Percentiles rank a stretch among this genome's conserved stretches.
Evolutionary conservation across 2,113 vertebrate species (phyloP).

Genomic region (Triplophysa tibetana): DNA sequence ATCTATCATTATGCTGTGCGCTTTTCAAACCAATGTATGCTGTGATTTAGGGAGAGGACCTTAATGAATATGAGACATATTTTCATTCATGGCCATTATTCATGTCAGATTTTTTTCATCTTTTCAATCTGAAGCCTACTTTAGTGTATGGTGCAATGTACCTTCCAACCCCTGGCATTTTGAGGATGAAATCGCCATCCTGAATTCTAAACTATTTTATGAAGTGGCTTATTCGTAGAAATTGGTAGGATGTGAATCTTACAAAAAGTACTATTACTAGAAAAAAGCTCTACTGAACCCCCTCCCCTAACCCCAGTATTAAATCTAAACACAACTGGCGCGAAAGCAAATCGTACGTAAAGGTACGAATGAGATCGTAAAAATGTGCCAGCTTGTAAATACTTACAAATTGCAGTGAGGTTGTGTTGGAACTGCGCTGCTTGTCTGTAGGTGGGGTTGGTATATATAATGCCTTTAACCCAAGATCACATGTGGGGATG

Average conservation of each 20-base stretch:
- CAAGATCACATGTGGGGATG: conserved; percentile 39
- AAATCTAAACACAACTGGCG: too few relatives aligned
- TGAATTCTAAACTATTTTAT: too few relatives aligned
- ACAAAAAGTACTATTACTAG: too few relatives aligned
- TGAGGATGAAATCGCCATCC: neutral
- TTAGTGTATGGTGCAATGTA: neutral
- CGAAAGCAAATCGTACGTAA: too few relatives aligned
- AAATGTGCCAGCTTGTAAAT: too few relatives aligned
- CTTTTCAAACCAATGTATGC: conserved; percentile 34
- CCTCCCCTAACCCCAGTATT: too few relatives aligned
- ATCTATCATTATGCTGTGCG: conserved; percentile 45
- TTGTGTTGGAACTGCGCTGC: neutral
- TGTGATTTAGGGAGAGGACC: conserved; percentile 41
- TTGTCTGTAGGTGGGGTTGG: conserved; percentile 16
- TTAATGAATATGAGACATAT: conserved; percentile 45
- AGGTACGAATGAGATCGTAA: too few relatives aligned
- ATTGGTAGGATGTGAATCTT: too few relatives aligned
- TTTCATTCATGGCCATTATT: conserved; percentile 26
- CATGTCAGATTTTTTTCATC: neutral
- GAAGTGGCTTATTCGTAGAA: too few relatives aligned
- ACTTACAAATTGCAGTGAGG: too few relatives aligned
- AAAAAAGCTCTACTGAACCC: too few relatives aligned
- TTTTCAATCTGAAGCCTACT: conserved; percentile 26
- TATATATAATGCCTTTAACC: conserved; percentile 5
- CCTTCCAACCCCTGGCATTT: conserved; percentile 24